Evolutionary conservation across 2,113 vertebrate species (phyloP), one percentile per base, ranked within the genome.

Genomic region (Xiphophorus maculatus): DNA sequence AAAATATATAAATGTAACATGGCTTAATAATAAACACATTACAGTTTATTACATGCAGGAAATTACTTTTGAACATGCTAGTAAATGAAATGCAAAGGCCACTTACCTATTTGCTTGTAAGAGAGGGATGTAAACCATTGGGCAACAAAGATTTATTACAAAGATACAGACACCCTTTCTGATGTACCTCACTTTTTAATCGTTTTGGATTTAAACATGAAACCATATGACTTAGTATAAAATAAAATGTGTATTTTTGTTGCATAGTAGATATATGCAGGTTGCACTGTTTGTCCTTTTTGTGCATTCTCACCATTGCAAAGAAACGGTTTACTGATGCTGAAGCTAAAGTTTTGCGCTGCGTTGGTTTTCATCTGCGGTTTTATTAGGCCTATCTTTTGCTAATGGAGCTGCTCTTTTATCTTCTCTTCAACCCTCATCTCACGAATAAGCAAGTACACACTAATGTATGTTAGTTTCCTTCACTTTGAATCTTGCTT

Each of bases 171-270:
- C 28, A 58, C 64, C 11, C 51, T 74, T 30, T 74, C 54, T 73
- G 70, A 66, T 76, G 71, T 74, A 79, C 71, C 77, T 85, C 64
- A 73, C 54, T 70, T 22, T 22, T 17, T 73, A 15, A 64, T 67
- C 42, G 28, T 82, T 77, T 29, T 62, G 5, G 1, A 30, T 69
- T 29, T 1, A 74, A 76, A 35, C 22, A n/a, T 71, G 40, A n/a
- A 4, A 33, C 19, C 65, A 69, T 73, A 33, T 64, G 27, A 71
- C 77, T 78, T 30, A 40, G n/a, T 28, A 25, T 67, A 10, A 29
- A 1, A 42, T 63, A 33, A 66, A 69, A 64, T 27, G 1, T 79
- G 63, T 69, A 37, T 54, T 77, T 70, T 73, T 79, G 17, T 19
- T 58, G 33, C 33, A 60, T 27, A 11, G 60, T 25, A 32, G n/a